A percentile compares a stretch with the other conserved stretches of the same genome.
phyloP scores from a whole-genome alignment of 2,113 vertebrate species.

The Leuciscus idus region DNA sequence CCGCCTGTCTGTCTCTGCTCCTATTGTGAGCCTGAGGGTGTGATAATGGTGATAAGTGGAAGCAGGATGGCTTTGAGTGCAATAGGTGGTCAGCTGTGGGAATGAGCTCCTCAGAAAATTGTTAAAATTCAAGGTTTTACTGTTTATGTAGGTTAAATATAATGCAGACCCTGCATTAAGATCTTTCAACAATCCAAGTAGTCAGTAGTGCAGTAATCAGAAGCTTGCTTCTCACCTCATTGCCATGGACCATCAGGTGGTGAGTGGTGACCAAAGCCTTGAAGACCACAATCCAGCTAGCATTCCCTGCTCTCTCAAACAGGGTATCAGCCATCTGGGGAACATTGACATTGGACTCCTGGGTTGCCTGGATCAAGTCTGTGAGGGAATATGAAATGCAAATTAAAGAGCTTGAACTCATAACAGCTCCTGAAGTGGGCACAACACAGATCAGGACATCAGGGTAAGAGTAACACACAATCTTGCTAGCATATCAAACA shows the following conservation, averaged over 20 bases:
- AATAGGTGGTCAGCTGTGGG: not conserved
- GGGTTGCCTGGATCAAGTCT: constrained; percentile 97
- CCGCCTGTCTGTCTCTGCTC: constrained; percentile 4
- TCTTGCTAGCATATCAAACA: not conserved
- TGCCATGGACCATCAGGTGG: constrained; percentile 97
- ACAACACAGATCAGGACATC: not conserved
- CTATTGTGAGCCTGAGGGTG: constrained; percentile 21
- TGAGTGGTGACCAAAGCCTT: constrained; percentile 98
- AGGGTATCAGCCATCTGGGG: constrained; percentile 96
- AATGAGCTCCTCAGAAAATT: not conserved
- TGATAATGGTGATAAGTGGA: constrained; percentile 1
- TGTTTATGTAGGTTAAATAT: no score
- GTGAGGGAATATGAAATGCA: constrained; percentile 53
- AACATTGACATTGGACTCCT: constrained; percentile 97
- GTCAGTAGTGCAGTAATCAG: not conserved
- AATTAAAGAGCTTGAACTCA: not conserved
- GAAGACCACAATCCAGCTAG: constrained; percentile 99
- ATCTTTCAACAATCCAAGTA: not conserved
- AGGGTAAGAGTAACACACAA: not conserved
- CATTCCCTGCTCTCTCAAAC: constrained; percentile 95
- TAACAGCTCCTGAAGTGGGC: not conserved
- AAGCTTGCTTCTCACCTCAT: constrained; percentile 84
- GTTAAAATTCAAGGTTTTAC: not conserved
- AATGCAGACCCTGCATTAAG: no score
- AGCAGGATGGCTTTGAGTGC: not conserved